Evolutionary conservation across 2,113 vertebrate genomes (phyloP).

Genomic region (Ciconia boyciana): DNA sequence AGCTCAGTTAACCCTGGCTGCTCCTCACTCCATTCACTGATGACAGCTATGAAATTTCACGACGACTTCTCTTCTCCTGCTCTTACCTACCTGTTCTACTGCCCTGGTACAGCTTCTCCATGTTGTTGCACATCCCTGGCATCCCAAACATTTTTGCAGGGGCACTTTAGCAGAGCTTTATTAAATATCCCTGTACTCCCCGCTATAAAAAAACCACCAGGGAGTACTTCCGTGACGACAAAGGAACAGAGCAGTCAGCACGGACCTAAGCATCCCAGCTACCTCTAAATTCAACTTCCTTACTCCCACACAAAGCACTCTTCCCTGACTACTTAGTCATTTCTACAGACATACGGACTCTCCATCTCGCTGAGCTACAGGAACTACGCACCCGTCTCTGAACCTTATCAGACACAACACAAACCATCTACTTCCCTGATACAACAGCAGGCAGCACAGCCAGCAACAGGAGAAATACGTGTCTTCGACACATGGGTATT

Average conservation of each 20-base stretch:
- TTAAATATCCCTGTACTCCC: background rate
- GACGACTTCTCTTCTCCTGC: background rate
- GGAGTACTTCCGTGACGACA: background rate
- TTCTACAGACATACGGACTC: background rate
- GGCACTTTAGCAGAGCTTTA: background rate
- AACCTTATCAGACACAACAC: background rate
- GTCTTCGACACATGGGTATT: background rate
- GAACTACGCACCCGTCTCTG: background rate
- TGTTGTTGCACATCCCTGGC: background rate
- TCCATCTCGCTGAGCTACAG: background rate
- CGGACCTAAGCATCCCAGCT: background rate
- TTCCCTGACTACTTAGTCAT: background rate
- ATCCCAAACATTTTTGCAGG: background rate
- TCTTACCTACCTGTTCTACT: background rate
- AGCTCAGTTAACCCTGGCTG: slow-evolving; percentile 50
- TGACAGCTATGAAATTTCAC: background rate
- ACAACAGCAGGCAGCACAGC: background rate
- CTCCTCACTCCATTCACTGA: background rate
- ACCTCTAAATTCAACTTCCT: background rate
- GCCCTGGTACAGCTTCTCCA: background rate
- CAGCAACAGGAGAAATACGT: background rate
- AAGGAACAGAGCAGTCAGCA: background rate
- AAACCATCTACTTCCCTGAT: background rate
- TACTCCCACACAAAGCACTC: background rate
- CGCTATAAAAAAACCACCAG: background rate